A percentile compares a stretch with the other conserved stretches of the same genome.
phyloP scores from a whole-genome alignment of 2,797 vertebrate genomes.

The Pagetopsis macropterus region DNA sequence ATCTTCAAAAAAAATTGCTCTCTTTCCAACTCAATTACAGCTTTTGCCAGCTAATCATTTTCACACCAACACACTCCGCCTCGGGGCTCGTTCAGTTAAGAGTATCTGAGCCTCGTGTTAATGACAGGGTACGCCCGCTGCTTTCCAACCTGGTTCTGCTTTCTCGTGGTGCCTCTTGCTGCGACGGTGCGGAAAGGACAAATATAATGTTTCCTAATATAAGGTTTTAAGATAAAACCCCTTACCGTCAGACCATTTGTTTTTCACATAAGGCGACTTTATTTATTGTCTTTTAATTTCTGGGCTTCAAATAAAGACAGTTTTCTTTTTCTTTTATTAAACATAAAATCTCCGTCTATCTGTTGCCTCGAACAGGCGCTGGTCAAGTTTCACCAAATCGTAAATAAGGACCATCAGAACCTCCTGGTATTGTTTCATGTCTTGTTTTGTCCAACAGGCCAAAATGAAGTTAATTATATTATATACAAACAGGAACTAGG shows the following conservation, averaged over 20 bases:
- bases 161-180: neutral
- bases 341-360: neutral
- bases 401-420: too few species aligned
- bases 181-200: neutral
- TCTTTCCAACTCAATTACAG: constrained; percentile 66
- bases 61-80: constrained; percentile 44
- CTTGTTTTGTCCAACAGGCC: too few species aligned
- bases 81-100: constrained; percentile 22
- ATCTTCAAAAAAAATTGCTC: constrained; percentile 15
- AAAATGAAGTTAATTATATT: too few species aligned
- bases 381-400: too few species aligned
- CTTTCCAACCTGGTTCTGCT: constrained; percentile 22
- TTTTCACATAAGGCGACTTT: neutral
- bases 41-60: constrained; percentile 65
- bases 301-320: too few species aligned
- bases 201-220: too few species aligned
- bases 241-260: neutral
- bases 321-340: too few species aligned
- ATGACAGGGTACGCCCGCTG: constrained; percentile 7
- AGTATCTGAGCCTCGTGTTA: constrained; percentile 18
- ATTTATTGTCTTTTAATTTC: neutral
- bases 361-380: too few species aligned
- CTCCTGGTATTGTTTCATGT: too few species aligned
- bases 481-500: neutral
- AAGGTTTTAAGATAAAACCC: too few species aligned